phyloP scores from a whole-genome alignment of 2,113 vertebrate species.

The Rostratula benghalensis region DNA sequence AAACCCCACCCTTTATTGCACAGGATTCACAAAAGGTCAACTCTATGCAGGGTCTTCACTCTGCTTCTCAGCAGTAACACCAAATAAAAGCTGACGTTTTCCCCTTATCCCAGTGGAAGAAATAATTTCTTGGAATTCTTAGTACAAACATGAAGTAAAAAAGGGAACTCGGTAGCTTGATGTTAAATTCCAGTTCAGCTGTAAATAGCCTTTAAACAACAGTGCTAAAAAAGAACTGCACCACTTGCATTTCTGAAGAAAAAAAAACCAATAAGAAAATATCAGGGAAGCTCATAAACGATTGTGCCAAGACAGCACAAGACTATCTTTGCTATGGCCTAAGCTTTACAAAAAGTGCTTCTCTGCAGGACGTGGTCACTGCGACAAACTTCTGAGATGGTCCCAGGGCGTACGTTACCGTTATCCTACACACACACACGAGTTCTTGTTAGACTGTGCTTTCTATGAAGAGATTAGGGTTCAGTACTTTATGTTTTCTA shows the following conservation, averaged over 20 bases:
- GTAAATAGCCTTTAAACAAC: neutral
- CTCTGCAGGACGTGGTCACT: constrained; percentile 24
- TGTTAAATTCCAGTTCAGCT: constrained; percentile 25
- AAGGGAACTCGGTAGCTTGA: neutral
- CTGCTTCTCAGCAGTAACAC: constrained; percentile 5
- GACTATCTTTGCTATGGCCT: constrained; percentile 4
- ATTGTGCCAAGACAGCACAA: constrained; percentile 34
- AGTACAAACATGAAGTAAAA: constrained; percentile 17
- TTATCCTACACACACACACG: neutral
- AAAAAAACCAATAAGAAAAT: neutral
- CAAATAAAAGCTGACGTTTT: neutral
- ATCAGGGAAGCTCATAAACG: neutral
- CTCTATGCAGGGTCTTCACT: constrained; percentile 14
- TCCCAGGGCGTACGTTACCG: neutral
- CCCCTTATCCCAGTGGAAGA: constrained; percentile 16
- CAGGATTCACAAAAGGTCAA: neutral
- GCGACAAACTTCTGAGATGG: constrained; percentile 39
- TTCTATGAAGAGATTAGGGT: constrained; percentile 37
- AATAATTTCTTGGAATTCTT: constrained; percentile 3
- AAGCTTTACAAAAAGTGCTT: constrained; percentile 53
- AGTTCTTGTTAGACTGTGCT: constrained; percentile 65
- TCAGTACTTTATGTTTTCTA: neutral
- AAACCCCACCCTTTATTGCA: neutral
- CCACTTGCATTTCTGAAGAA: neutral
- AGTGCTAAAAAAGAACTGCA: neutral